Evolutionary conservation across 2,113 vertebrate genomes (phyloP), one percentile per base, ranked within the genome.

Genomic region (Cryptotis parvus): DNA sequence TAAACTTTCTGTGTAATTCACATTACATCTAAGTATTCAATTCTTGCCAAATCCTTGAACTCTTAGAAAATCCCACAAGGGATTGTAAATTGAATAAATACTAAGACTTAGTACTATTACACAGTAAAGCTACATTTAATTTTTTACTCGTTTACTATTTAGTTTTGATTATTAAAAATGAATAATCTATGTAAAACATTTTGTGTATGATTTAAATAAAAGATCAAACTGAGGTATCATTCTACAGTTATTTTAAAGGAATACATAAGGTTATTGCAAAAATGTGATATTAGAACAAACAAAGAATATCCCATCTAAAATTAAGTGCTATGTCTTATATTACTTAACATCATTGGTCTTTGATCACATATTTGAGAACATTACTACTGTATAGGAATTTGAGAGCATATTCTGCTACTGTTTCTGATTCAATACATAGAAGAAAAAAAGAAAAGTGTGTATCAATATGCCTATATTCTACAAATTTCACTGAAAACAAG

Each of bases 61-160:
- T 77, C 70, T 93, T 65, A 66, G 35, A 52, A 89, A 94, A 88
- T 63, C 37, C 29, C 61, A 33, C 16, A 43, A 18, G 15, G 15
- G 4, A 82, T 92, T 94, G 82, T 83, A 86, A 87, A 61, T 9
- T 70, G 37, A 12, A 91, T 55, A 87, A 91, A 91, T 26, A 18
- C 74, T 55, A 79, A 69, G 18, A 16, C 85, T 26, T 26, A 61
- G 5, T 79, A 16, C 1, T 93, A 69, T 73, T 37, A 65, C 39
- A 24, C 74, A 84, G 29, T 66, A 66, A 85, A 88, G 77, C 26
- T 49, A 31, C 1, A 61, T 85, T 89, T 88, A 49, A 7, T 49
- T 49, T 49, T 58, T 52, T 89, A 43, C 33, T 43, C n/a, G 4
- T 8, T 82, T 55, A 79, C 15, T 55, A 69, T 72, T 66, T 85